Evolutionary conservation across 1,140 invertebrate species (phyloP).

Genomic region (Drosophila rhopaloa): DNA sequence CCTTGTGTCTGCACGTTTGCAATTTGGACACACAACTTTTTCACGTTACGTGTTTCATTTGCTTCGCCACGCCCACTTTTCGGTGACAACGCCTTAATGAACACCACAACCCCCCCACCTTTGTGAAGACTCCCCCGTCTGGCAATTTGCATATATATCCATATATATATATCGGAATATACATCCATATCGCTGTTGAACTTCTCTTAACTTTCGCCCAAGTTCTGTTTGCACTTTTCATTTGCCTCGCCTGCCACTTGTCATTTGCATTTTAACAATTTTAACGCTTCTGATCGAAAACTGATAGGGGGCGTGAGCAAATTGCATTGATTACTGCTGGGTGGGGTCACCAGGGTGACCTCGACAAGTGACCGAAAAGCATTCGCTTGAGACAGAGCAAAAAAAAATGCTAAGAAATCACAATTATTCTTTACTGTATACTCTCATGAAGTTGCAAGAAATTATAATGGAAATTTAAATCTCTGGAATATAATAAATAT

Average conservation of each 20-base stretch:
- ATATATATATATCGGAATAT: conserved; percentile 9
- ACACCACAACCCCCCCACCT: not conserved
- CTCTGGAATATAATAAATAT: too few relatives aligned
- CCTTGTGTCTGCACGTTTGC: conserved; percentile 43
- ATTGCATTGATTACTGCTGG: conserved; percentile 20
- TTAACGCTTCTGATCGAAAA: conserved; percentile 46
- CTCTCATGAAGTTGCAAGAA: too few relatives aligned
- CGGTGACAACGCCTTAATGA: conserved; percentile 35
- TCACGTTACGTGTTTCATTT: conserved; percentile 68
- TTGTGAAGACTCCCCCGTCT: not conserved
- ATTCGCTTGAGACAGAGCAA: too few relatives aligned
- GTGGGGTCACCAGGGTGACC: not conserved
- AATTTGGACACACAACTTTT: conserved; percentile 68
- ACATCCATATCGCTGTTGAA: conserved; percentile 42
- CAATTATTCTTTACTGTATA: too few relatives aligned
- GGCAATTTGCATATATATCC: not conserved
- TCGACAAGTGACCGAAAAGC: not conserved
- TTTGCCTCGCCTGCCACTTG: conserved; percentile 28
- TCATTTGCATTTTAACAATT: conserved; percentile 59
- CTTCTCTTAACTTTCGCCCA: conserved; percentile 33
- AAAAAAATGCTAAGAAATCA: too few relatives aligned
- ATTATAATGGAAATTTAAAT: too few relatives aligned
- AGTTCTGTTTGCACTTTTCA: conserved; percentile 53
- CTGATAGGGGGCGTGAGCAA: conserved; percentile 34
- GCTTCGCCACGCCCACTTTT: conserved; percentile 10